Evolutionary conservation across 1,140 invertebrate species (phyloP).

Genomic region (Eriosoma lanigerum): DNA sequence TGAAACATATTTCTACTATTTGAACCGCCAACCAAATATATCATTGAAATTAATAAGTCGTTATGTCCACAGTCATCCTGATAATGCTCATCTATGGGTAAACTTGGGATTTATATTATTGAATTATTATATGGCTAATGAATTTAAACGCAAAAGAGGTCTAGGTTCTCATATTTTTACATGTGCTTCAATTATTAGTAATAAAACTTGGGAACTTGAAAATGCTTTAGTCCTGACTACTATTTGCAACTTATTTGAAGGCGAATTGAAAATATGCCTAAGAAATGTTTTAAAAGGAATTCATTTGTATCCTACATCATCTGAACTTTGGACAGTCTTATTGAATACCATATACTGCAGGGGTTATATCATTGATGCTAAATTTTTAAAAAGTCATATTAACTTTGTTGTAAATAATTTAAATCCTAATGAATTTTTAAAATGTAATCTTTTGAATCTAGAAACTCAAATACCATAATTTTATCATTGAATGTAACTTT

Average conservation of each 20-base stretch:
- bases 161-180: conserved; percentile 11
- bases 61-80: conserved; percentile 6
- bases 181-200: not conserved
- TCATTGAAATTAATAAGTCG: conserved; percentile 16
- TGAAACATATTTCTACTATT: conserved; percentile 30
- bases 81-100: conserved; percentile 7
- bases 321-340: conserved; percentile 18
- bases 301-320: conserved; percentile 20
- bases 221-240: conserved; percentile 17
- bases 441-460: conserved; percentile 13
- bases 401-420: conserved; percentile 17
- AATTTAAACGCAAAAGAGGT: not conserved
- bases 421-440: conserved; percentile 1
- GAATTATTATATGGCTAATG: conserved; percentile 24
- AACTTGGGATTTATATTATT: conserved; percentile 31
- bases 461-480: conserved; percentile 20
- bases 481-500: not conserved
- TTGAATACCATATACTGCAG: conserved; percentile 21
- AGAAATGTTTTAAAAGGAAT: not conserved
- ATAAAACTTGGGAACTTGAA: not conserved
- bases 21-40: conserved; percentile 21
- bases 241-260: conserved; percentile 32
- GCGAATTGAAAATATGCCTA: conserved; percentile 1
- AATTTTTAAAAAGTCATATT: not conserved
- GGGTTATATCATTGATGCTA: not conserved